Evolutionary conservation across 2,113 vertebrate species (phyloP).

Genomic region (Epinephelus fuscoguttatus): DNA sequence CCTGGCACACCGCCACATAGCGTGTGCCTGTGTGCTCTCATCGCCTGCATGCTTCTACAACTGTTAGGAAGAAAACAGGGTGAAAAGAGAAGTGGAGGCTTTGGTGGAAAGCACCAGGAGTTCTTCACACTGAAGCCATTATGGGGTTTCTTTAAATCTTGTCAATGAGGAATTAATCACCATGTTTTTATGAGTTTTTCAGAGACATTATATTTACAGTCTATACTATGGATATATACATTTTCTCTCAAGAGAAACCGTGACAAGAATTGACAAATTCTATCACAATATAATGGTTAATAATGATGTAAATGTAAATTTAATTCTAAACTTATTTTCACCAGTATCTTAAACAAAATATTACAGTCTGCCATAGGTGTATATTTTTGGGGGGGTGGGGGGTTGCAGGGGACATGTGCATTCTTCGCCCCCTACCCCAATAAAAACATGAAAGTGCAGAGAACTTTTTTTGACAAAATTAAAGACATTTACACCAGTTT

Average conservation of each 20-base stretch:
- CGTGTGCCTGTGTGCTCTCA: constrained; percentile 67
- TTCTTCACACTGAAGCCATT: constrained; percentile 22
- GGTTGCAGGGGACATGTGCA: too few species aligned
- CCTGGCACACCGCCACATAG: constrained; percentile 63
- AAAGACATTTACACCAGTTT: too few species aligned
- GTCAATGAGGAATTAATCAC: constrained; percentile 21
- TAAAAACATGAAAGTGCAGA: too few species aligned
- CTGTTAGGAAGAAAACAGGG: constrained; percentile 51
- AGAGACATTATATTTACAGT: not conserved
- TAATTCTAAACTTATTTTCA: not conserved
- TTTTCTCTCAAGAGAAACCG: not conserved
- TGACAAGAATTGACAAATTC: not conserved
- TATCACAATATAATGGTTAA: constrained; percentile 1
- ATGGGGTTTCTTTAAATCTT: constrained; percentile 10
- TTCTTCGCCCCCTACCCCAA: too few species aligned
- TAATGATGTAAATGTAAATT: not conserved
- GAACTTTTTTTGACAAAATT: too few species aligned
- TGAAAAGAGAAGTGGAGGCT: constrained; percentile 25
- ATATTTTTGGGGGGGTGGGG: too few species aligned
- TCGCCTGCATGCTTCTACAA: constrained; percentile 54
- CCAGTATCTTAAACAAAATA: not conserved
- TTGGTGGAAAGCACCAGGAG: constrained; percentile 24
- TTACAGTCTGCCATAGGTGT: not conserved
- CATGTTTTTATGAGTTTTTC: not conserved
- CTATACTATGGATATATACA: too few species aligned